These are phyloP conservation scores for Kryphioiulus occultus DNA, from an alignment of 2,888 invertebrate species.

Conservation along the genomic window DNA sequence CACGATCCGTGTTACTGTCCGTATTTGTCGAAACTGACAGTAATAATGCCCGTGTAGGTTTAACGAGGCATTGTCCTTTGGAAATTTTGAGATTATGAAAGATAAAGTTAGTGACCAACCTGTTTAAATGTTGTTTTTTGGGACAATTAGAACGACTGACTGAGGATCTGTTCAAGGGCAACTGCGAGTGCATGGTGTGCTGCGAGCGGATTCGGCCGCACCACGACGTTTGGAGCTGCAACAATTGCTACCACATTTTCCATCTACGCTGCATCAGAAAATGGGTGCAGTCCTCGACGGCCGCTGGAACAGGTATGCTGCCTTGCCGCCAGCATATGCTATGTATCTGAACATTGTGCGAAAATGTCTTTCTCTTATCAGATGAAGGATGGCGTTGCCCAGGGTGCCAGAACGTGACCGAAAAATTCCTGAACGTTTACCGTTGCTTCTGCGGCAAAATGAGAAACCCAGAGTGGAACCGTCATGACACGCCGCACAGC, in stretches of 20 bases:
- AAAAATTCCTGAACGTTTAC: slow-evolving; percentile 79
- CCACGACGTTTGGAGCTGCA: slow-evolving; percentile 89
- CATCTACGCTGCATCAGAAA: slow-evolving; percentile 89
- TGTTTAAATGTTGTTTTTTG: background rate
- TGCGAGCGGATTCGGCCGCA: slow-evolving; percentile 83
- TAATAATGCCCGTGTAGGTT: no score
- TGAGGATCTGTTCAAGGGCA: slow-evolving; percentile 81
- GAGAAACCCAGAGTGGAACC: slow-evolving; percentile 77
- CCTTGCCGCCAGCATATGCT: background rate
- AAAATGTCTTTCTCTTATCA: background rate
- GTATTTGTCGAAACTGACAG: no score
- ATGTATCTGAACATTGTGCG: background rate
- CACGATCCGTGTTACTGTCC: no score
- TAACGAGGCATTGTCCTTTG: no score
- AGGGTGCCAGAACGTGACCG: slow-evolving; percentile 86
- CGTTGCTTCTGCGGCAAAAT: slow-evolving; percentile 89
- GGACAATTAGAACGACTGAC: slow-evolving; percentile 72
- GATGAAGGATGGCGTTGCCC: slow-evolving; percentile 91
- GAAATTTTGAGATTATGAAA: background rate
- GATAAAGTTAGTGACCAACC: background rate
- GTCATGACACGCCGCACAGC: slow-evolving; percentile 83
- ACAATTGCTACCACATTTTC: slow-evolving; percentile 89
- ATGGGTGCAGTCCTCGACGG: slow-evolving; percentile 86
- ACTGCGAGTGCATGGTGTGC: slow-evolving; percentile 93
- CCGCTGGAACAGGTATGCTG: background rate